Base-by-base conservation (phyloP, 2,113 vertebrate genomes). In the Cariama cristata region DNA sequence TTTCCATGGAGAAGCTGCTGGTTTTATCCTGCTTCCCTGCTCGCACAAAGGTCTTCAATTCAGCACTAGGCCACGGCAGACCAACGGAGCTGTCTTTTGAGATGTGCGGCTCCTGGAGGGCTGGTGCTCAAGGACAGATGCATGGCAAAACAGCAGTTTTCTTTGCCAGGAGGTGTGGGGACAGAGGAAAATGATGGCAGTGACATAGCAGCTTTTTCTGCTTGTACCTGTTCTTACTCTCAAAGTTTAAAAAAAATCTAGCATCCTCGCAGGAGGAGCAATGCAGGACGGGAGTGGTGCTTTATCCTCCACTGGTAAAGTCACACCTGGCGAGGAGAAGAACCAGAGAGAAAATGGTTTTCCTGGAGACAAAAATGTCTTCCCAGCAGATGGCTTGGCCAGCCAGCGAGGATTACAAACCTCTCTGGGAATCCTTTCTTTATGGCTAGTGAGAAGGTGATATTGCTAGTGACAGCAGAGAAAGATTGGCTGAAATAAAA, bases 401-500 rank as follows among this genome's bases (percentile, higher is more conserved):
- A 68, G 53, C 53, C 74, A 90, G 40, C 11, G 11, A 92, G 77
- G 58, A 68, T 72, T 91, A 50, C 93, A 95, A 68, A 79, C 58
- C 92, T 95, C 87, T n/a, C 49, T 56, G 90, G 90, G 81, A 76
- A 90, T 92, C 95, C 71, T 94, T 95, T 74, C 91, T 96, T 96
- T 91, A 69, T 82, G 96, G 97, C 80, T 85, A 91, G 84, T 56
- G 84, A 96, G 95, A 84, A 96, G 96, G 96, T 96, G 97, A 95
- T 95, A 93, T 85, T 94, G 77, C 82, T 94, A 73, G 92, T 97
- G 97, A 97, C 96, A 97, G 92, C 53, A 1, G 74, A 73, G 93
- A 73, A 90, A 93, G 96, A 97, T 94, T 91, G 97, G 95, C 84
- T 97, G 95, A 95, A 96, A 94, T 95, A 94, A 97, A 96, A 94